phyloP scores from a whole-genome alignment of 1,140 invertebrate species.

The Zaprionus taronus region DNA sequence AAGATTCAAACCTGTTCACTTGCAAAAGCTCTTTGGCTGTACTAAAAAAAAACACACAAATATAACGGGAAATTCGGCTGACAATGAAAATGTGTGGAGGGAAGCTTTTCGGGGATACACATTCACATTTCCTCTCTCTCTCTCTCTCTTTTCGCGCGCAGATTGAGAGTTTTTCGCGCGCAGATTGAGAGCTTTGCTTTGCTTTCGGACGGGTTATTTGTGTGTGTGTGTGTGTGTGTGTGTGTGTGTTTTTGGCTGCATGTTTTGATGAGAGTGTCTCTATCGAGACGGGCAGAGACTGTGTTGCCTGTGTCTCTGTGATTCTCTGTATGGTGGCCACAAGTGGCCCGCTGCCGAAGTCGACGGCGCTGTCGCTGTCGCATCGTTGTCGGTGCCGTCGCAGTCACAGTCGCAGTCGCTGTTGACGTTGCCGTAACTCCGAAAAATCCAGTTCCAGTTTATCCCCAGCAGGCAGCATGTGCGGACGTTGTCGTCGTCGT shows the following conservation, averaged over 20 bases:
- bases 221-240: slow-evolving; percentile 3
- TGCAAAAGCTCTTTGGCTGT: neutral
- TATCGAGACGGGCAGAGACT: slow-evolving; percentile 60
- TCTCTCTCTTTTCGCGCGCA: neutral
- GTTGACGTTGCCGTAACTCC: slow-evolving; percentile 66
- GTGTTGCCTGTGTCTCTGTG: slow-evolving; percentile 61
- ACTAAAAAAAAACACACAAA: slow-evolving; percentile 12
- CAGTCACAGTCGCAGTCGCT: neutral
- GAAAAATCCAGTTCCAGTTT: slow-evolving; percentile 84
- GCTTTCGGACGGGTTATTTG: slow-evolving; percentile 50
- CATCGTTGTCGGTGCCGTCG: slow-evolving; percentile 5
- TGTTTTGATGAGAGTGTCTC: slow-evolving; percentile 37
- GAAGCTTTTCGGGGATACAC: slow-evolving; percentile 11
- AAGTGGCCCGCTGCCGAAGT: slow-evolving; percentile 41
- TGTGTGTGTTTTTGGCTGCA: slow-evolving; percentile 38
- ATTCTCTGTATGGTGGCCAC: slow-evolving; percentile 64
- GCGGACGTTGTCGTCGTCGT: slow-evolving; percentile 76
- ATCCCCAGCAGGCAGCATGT: slow-evolving; percentile 84
- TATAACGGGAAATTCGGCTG: slow-evolving; percentile 42
- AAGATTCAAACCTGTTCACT: neutral
- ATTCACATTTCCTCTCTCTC: neutral
- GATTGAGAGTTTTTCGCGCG: slow-evolving; percentile 30
- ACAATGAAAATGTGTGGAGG: slow-evolving; percentile 1
- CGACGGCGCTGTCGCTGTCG: slow-evolving; percentile 5
- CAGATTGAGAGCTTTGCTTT: slow-evolving; percentile 46